Evolutionary conservation across 2,888 invertebrate genomes (phyloP).

Genomic region (Phorcus lineatus): DNA sequence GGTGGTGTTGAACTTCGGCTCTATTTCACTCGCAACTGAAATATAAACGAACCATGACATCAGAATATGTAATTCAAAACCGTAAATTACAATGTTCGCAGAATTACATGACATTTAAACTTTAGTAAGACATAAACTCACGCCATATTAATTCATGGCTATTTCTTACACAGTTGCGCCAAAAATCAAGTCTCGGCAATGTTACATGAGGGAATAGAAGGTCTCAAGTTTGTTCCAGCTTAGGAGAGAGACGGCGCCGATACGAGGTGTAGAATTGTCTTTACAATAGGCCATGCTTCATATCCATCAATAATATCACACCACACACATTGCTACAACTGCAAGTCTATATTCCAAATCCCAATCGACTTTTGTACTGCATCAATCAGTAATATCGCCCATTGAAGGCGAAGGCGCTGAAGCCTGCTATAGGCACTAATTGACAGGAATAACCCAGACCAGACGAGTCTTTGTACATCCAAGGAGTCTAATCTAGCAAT

Average conservation of each 20-base stretch:
- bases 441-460: neutral
- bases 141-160: too few relatives aligned
- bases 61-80: too few relatives aligned
- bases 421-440: neutral
- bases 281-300: neutral
- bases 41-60: neutral
- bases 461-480: neutral
- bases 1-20: conserved; percentile 27
- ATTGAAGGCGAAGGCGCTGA: conserved; percentile 3
- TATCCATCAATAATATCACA: conserved; percentile 17
- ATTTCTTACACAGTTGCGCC: too few relatives aligned
- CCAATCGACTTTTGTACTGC: conserved; percentile 20
- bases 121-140: too few relatives aligned
- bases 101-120: too few relatives aligned
- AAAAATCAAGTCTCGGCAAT: too few relatives aligned
- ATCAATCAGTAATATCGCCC: conserved; percentile 16
- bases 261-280: too few relatives aligned
- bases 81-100: too few relatives aligned
- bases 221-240: too few relatives aligned
- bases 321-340: neutral
- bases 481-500: too few relatives aligned
- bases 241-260: too few relatives aligned
- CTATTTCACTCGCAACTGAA: conserved; percentile 22
- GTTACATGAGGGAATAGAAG: too few relatives aligned
- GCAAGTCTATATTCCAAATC: conserved; percentile 18